These are phyloP conservation scores for Pygmarrhopalites habei DNA, from an alignment of 1,140 invertebrate genomes.

Conservation along the genomic window DNA sequence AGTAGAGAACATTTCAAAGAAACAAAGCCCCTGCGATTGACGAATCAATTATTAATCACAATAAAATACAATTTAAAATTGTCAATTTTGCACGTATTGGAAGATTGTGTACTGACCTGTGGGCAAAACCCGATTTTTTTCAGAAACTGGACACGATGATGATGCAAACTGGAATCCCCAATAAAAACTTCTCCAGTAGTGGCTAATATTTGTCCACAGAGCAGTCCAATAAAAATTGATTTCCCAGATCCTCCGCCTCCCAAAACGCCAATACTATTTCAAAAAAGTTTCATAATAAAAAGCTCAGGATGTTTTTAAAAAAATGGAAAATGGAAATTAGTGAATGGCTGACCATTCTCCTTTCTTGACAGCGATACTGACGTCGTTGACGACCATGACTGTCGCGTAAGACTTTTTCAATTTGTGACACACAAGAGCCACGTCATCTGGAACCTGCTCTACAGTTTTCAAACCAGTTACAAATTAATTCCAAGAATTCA, in stretches of 20 bases:
- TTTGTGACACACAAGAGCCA: constrained; percentile 4
- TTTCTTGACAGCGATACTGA: constrained; percentile 25
- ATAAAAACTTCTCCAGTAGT: constrained; percentile 23
- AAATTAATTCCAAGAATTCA: not conserved
- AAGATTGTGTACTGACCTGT: no score
- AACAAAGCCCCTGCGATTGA: not conserved
- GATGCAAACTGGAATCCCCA: constrained; percentile 9
- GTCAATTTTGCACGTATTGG: no score
- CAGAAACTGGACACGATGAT: constrained; percentile 19
- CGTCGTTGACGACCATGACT: constrained; percentile 23
- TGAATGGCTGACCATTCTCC: no score
- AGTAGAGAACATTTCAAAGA: constrained; percentile 22
- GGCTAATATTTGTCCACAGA: constrained; percentile 19
- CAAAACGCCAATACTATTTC: constrained; percentile 22
- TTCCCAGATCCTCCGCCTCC: constrained; percentile 27
- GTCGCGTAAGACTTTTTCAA: constrained; percentile 25
- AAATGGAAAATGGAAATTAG: no score
- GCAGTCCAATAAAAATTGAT: constrained; percentile 11
- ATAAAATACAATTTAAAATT: no score
- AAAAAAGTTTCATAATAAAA: no score
- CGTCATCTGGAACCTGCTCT: not conserved
- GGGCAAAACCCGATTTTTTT: constrained; percentile 27
- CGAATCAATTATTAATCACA: no score
- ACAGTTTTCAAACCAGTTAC: no score
- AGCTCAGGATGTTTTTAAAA: no score